Conservation (phyloP, 2,888 invertebrate genomes). For the Mythimna ferrago region DNA sequence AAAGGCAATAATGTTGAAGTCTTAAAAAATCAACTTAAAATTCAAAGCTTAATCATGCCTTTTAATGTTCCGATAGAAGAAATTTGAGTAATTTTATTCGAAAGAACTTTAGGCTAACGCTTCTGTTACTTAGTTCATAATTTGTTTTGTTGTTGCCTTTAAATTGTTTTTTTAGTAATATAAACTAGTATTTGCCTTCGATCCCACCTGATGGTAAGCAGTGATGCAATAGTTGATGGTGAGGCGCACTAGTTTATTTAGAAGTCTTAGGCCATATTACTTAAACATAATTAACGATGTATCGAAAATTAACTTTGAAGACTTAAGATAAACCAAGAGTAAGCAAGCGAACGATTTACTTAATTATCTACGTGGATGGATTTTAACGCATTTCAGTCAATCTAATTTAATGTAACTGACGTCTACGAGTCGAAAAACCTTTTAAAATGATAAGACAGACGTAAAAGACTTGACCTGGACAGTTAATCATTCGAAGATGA, state of each 20-base stretch:
- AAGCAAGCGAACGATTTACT: conserved; percentile 1
- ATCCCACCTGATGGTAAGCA: no score
- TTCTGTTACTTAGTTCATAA: conserved; percentile 1
- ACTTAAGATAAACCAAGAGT: not conserved
- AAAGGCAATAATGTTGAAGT: not conserved
- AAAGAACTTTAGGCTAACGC: not conserved
- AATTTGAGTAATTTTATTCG: not conserved
- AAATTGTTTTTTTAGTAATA: not conserved
- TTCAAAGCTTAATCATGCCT: not conserved
- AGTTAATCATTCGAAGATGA: not conserved
- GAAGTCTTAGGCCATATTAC: not conserved
- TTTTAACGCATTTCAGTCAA: conserved; percentile 9
- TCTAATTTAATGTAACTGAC: not conserved
- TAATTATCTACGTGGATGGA: not conserved
- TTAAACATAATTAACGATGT: not conserved
- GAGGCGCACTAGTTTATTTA: no score
- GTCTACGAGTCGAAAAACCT: not conserved
- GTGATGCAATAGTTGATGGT: no score
- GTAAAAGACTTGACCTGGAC: conserved; percentile 5
- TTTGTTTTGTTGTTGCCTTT: conserved; percentile 10
- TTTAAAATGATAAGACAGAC: conserved; percentile 12
- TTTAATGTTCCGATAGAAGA: conserved; percentile 1
- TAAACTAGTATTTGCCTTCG: no score
- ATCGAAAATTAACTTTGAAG: conserved; percentile 2
- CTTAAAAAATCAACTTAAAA: not conserved